phyloP scores from a whole-genome alignment of 2,888 invertebrate genomes.

The Lithophane socia region DNA sequence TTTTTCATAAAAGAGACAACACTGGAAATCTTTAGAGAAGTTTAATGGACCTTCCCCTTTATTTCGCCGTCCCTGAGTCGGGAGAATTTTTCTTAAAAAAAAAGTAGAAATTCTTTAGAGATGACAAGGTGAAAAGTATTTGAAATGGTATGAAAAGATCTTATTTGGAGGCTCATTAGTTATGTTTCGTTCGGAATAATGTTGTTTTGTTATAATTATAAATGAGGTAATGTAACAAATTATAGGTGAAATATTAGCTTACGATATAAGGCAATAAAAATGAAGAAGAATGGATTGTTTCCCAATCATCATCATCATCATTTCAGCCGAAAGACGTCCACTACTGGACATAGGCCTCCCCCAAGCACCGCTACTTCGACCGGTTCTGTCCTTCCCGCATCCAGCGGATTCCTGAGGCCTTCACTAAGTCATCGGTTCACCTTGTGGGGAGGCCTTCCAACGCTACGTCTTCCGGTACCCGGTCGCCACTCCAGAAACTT shows the following conservation, averaged over 20 bases:
- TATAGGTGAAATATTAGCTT: too few species aligned
- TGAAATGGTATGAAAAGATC: constrained; percentile 24
- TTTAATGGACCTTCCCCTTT: constrained; percentile 57
- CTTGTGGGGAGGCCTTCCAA: too few species aligned
- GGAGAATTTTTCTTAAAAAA: constrained; percentile 9
- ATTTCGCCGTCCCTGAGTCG: constrained; percentile 27
- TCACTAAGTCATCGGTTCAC: too few species aligned
- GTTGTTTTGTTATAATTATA: neutral
- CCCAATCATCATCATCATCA: too few species aligned
- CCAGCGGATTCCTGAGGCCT: too few species aligned
- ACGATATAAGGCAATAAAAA: neutral
- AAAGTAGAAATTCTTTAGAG: constrained; percentile 36
- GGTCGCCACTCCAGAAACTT: too few species aligned
- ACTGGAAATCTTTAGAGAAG: constrained; percentile 45
- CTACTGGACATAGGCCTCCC: too few species aligned
- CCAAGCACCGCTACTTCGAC: too few species aligned
- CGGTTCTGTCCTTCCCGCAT: too few species aligned
- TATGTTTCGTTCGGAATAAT: constrained; percentile 3
- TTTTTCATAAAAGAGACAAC: constrained; percentile 37
- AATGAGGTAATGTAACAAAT: neutral
- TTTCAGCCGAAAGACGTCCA: too few species aligned
- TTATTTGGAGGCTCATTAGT: constrained; percentile 37
- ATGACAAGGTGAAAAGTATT: constrained; percentile 53
- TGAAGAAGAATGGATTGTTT: neutral
- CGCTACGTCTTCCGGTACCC: too few species aligned